Percentiles rank a stretch among this genome's conserved stretches.
These are phyloP conservation scores for Eumerus sabulonum DNA, from an alignment of 2,888 invertebrate genomes.

Conservation along the genomic window DNA sequence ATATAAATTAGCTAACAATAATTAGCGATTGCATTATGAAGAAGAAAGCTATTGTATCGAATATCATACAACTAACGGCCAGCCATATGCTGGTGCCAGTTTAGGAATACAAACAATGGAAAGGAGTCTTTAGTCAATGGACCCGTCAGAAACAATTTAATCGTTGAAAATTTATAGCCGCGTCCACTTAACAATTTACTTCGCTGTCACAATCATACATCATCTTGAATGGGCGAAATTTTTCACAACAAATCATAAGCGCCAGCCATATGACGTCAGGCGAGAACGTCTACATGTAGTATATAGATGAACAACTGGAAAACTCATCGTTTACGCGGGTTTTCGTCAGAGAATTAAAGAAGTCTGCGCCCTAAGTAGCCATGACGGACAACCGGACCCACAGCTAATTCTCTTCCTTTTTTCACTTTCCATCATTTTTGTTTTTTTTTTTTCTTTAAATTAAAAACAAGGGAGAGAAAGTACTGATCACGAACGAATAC, in stretches of 20 bases:
- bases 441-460: conserved; percentile 16
- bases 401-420: conserved; percentile 13
- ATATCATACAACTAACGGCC: too few relatives aligned
- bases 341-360: conserved; percentile 37
- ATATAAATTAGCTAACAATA: too few relatives aligned
- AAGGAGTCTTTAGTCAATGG: conserved; percentile 29
- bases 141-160: conserved; percentile 68
- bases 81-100: too few relatives aligned
- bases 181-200: conserved; percentile 74
- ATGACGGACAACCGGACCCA: conserved; percentile 52
- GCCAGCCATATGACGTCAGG: conserved; percentile 64
- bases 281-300: background rate
- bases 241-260: conserved; percentile 72
- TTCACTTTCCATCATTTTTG: background rate
- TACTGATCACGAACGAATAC: background rate
- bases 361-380: conserved; percentile 50
- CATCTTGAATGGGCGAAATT: conserved; percentile 69
- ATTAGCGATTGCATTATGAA: too few relatives aligned
- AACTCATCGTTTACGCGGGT: conserved; percentile 62
- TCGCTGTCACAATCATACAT: conserved; percentile 67
- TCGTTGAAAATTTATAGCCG: conserved; percentile 72
- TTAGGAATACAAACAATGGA: too few relatives aligned
- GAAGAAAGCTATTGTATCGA: too few relatives aligned
- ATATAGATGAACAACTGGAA: background rate
- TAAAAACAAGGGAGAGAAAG: conserved; percentile 43